Conservation (phyloP, 2,113 vertebrate species). For the Colistium nudipinnis region DNA sequence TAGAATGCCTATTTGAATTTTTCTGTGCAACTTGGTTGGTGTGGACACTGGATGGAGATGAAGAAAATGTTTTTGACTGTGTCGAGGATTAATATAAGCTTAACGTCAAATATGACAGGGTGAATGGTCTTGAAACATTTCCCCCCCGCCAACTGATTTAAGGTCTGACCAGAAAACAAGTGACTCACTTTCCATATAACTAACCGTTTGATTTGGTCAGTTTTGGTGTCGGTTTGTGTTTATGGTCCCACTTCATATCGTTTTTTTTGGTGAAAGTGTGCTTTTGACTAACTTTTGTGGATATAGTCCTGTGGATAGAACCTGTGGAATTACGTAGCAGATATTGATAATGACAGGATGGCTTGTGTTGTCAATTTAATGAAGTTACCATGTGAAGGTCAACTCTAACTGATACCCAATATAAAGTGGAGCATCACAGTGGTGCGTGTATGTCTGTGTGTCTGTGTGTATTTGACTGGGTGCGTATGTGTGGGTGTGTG, state of each 20-base stretch:
- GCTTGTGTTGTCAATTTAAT: conserved; percentile 15
- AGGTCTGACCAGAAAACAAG: conserved; percentile 16
- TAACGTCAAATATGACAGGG: neutral
- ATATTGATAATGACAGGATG: neutral
- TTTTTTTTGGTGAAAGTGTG: conserved; percentile 48
- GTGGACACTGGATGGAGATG: neutral
- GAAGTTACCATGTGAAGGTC: conserved; percentile 30
- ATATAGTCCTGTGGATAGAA: neutral
- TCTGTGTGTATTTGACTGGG: conserved; percentile 37
- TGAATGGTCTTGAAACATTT: conserved; percentile 14
- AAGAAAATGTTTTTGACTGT: neutral
- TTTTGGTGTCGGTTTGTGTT: conserved; percentile 60
- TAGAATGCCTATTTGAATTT: conserved; percentile 7
- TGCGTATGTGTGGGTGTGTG: conserved; percentile 19
- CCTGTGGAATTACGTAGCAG: neutral
- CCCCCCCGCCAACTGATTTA: neutral
- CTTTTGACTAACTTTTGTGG: conserved; percentile 35
- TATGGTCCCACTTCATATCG: conserved; percentile 51
- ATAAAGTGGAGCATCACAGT: conserved; percentile 77
- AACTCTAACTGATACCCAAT: conserved; percentile 22
- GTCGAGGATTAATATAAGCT: conserved; percentile 20
- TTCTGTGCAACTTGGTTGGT: neutral
- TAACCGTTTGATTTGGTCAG: conserved; percentile 46
- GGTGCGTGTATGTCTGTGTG: conserved; percentile 62
- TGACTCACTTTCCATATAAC: conserved; percentile 16